Evolutionary conservation across 2,888 invertebrate genomes (phyloP), one percentile per base, ranked within the genome.

Genomic region (Tetranychus truncatus): DNA sequence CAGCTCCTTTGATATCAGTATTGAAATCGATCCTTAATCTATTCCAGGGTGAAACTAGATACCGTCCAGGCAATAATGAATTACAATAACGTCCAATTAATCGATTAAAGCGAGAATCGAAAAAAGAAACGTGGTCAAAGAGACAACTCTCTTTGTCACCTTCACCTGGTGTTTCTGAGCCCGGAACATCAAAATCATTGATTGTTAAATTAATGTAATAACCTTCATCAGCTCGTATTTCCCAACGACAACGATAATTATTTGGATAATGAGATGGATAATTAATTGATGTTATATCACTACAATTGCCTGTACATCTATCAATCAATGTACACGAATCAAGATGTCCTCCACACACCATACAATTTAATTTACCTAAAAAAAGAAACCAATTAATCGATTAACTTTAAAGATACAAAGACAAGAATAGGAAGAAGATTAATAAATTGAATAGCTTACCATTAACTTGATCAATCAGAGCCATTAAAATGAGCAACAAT

Each of bases 41-140:
- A 66, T 81, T 81, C 80, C 80, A 80, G 74, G 80, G 79, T 18
- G 80, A 80, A 3, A 80, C 76, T 1, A 81, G 77, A 66, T 79
- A 77, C 21, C 69, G 67, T 8, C 79, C 78, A 8, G 81, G 80
- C 55, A 76, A 77, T 55, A 78, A 75, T 18, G 77, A 76, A 66
- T 80, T 80, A 76, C 81, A 81, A 74, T 76, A 81, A 8, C 79
- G 76, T 8, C 80, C 80, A 55, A 81, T 78, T 11, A 80, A 76
- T 34, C 76, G 78, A 45, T 78, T 79, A 2, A 73, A 78, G 8
- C 77, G 77, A 0, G 79, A 78, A 66, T 81, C 81, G 20, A 79
- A 80, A 44, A 81, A 78, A 15, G 79, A 79, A 4, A 81, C 77
- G 73, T 80, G 80, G 74, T 80, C 80, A 45, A 79, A 79, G 55